phyloP scores from a whole-genome alignment of 1,140 invertebrate genomes.

The Microplitis mediator region DNA sequence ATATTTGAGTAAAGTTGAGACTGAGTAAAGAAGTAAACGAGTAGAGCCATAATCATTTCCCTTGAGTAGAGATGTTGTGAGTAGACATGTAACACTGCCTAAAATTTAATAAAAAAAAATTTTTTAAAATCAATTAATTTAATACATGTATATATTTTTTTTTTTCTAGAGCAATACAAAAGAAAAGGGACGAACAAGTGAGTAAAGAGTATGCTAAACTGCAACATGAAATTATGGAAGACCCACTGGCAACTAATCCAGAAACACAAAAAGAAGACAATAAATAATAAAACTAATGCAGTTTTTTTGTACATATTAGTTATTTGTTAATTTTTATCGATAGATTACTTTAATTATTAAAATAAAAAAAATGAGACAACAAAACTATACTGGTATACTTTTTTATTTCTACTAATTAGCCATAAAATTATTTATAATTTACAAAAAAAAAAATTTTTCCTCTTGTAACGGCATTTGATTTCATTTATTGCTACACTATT shows the following conservation, averaged over 20 bases:
- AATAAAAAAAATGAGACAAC: too few relatives aligned
- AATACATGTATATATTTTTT: too few relatives aligned
- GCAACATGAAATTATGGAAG: not conserved
- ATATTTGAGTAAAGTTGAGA: too few relatives aligned
- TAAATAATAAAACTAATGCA: not conserved
- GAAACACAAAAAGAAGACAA: not conserved
- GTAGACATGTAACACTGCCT: too few relatives aligned
- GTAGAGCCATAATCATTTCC: too few relatives aligned
- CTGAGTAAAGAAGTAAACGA: too few relatives aligned
- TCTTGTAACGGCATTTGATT: not conserved
- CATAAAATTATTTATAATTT: not conserved
- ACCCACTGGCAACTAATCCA: not conserved
- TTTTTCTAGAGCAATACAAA: conserved; percentile 54
- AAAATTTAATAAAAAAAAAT: too few relatives aligned
- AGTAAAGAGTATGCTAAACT: not conserved
- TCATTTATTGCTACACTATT: not conserved
- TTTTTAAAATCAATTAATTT: too few relatives aligned
- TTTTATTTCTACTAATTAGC: too few relatives aligned
- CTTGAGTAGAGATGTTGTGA: too few relatives aligned
- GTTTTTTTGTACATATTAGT: conserved; percentile 18
- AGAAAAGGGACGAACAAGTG: conserved; percentile 53
- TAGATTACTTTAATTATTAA: not conserved
- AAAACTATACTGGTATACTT: too few relatives aligned
- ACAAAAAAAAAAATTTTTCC: not conserved
- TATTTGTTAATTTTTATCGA: not conserved